Base-by-base conservation (phyloP, 2,113 vertebrate species). In the Menidia beryllina region DNA sequence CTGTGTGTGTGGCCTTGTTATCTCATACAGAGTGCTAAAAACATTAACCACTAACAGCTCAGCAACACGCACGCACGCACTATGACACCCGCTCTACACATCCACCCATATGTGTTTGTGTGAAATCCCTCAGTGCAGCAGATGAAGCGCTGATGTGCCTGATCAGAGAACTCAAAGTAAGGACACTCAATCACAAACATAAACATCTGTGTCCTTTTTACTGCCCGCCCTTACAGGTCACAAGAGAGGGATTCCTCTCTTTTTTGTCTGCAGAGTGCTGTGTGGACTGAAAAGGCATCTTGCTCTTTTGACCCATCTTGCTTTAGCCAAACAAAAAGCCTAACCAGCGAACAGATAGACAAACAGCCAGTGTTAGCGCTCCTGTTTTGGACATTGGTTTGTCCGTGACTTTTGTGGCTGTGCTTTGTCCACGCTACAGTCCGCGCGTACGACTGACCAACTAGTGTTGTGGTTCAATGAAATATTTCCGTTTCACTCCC, bases 381-480 rank as follows among this genome's bases (percentile, higher is more conserved):
- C 19, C 61, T 65, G 70, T 69, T 79, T 69, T 20, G 34, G 47
- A 69, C 48, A 63, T 80, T 85, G 82, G 88, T 86, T 80, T 78
- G 91, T 92, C 91, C 87, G 83, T 83, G 89, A 93, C 91, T 69
- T 91, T 88, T 82, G 91, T 85, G 91, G 86, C 90, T 92, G 91
- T 93, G 88, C 91, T 93, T 94, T 94, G 91, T n/a, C n/a, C n/a
- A n/a, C n/a, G n/a, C n/a, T n/a, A 87, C 89, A 85, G 91, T 94
- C 93, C 91, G 80, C 34, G 49, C 57, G 88, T 83, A 83, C 85
- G 91, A 90, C 82, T 72, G 90, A 92, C 85, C 85, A 85, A 91
- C 88, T 91, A 88, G 86, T 91, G 91, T 95, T 94, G 92, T 86
- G 85, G 92, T 90, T 21, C 86, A 67, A 61, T 66, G n/a, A 73